Conservation (phyloP, 2,113 vertebrate genomes). For the Coptodon bakossiorum region DNA sequence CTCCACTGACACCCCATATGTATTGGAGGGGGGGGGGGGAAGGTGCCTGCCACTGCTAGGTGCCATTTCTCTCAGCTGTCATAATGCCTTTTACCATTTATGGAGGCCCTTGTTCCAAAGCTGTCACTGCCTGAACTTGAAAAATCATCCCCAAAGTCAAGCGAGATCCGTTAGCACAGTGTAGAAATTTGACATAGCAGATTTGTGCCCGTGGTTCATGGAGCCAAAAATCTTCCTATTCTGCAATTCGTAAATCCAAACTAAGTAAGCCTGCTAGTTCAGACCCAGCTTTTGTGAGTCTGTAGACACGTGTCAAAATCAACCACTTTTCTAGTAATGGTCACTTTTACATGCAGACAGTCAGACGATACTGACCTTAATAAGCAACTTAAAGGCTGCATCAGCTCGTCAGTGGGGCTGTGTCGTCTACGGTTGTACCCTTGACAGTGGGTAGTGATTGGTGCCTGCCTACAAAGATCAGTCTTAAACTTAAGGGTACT, state of each 20-base stretch:
- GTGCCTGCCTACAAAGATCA: not conserved
- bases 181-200: not conserved
- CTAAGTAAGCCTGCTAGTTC: not conserved
- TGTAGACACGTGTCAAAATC: not conserved
- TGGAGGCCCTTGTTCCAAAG: not conserved
- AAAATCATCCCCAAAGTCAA: not conserved
- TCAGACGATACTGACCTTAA: not conserved
- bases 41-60: not conserved
- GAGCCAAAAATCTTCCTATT: constrained; percentile 5
- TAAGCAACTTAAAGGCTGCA: not conserved
- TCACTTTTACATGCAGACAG: not conserved
- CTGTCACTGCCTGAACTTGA: not conserved
- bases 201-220: not conserved
- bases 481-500: not conserved
- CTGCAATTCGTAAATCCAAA: constrained; percentile 22
- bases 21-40: not conserved
- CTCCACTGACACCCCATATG: not conserved
- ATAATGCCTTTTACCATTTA: not conserved
- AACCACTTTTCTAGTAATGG: not conserved
- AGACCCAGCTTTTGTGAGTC: not conserved
- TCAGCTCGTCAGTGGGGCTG: not conserved
- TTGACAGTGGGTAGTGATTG: not conserved
- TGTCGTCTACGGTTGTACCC: not conserved
- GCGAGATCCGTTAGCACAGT: not conserved
- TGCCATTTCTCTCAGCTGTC: not conserved